Evolutionary conservation across 2,797 vertebrate genomes (phyloP).

Genomic region (Chelidonichthys spinosus): DNA sequence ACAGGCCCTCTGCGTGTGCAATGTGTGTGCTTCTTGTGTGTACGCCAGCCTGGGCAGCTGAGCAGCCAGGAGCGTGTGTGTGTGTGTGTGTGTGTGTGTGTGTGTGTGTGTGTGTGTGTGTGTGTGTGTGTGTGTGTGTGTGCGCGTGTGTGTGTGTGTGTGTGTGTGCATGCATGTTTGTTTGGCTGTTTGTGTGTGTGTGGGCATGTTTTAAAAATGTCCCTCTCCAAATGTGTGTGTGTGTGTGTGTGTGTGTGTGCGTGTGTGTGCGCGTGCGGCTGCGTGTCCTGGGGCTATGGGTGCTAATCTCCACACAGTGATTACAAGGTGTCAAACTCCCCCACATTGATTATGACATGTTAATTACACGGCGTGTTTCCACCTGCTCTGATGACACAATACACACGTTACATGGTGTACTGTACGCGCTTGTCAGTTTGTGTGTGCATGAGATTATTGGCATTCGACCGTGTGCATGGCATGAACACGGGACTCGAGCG

Average conservation of each 20-base stretch:
- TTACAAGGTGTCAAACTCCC: constrained; percentile 97
- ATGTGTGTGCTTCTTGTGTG: constrained; percentile 58
- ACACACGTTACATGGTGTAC: constrained; percentile 43
- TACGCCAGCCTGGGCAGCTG: constrained; percentile 48
- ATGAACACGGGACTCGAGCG: background rate
- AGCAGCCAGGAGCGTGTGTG: constrained; percentile 38
- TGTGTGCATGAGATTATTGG: background rate
- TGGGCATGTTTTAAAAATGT: constrained; percentile 24
- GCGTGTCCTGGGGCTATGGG: constrained; percentile 89
- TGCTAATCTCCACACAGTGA: constrained; percentile 98
- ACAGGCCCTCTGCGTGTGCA: constrained; percentile 78
- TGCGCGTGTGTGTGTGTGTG: constrained; percentile 26
- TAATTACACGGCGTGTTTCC: constrained; percentile 98
- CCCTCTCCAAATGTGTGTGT: constrained; percentile 21
- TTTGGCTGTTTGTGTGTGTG: constrained; percentile 27
- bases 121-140: constrained; percentile 26
- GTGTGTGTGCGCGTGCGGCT: constrained; percentile 78
- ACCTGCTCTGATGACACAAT: constrained; percentile 88
- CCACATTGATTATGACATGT: constrained; percentile 97
- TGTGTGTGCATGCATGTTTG: constrained; percentile 9
- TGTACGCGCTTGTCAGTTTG: constrained; percentile 11
- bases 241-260: constrained; percentile 64
- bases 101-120: constrained; percentile 8
- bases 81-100: constrained; percentile 4
- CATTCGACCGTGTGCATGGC: background rate